phyloP scores from a whole-genome alignment of 2,888 invertebrate genomes.

The Xestia rhomboidea region DNA sequence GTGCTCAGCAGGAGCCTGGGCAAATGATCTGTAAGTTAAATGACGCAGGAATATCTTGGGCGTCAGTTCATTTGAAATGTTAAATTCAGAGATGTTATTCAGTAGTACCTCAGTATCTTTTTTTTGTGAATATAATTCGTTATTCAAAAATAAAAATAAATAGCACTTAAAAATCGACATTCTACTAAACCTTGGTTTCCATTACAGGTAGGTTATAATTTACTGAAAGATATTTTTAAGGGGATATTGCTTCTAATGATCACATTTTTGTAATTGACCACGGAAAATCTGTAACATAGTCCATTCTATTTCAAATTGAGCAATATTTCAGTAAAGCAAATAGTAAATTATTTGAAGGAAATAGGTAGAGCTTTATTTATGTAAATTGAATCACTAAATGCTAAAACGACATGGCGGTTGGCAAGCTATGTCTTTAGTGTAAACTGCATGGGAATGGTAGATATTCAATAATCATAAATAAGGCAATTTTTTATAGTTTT shows the following conservation, averaged over 20 bases:
- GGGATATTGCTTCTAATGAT: not conserved
- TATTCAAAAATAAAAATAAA: not conserved
- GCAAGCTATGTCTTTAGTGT: not conserved
- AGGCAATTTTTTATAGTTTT: slow-evolving; percentile 1
- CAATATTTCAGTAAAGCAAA: slow-evolving; percentile 25
- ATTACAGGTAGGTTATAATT: not conserved
- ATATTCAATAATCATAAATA: slow-evolving; percentile 32
- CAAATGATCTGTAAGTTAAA: slow-evolving; percentile 26
- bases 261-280: not conserved
- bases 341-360: slow-evolving; percentile 21
- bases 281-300: not conserved
- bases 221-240: not conserved
- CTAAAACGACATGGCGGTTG: slow-evolving; percentile 19
- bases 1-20: slow-evolving; percentile 48
- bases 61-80: slow-evolving; percentile 9
- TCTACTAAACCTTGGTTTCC: not conserved
- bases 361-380: slow-evolving; percentile 21
- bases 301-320: slow-evolving; percentile 11
- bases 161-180: not conserved
- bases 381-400: slow-evolving; percentile 18
- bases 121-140: not conserved
- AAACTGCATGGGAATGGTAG: slow-evolving; percentile 18
- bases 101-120: not conserved
- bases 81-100: not conserved
- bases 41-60: slow-evolving; percentile 10